These are phyloP conservation scores for Tipula confusa DNA, from an alignment of 2,888 invertebrate species.

Conservation along the genomic window DNA sequence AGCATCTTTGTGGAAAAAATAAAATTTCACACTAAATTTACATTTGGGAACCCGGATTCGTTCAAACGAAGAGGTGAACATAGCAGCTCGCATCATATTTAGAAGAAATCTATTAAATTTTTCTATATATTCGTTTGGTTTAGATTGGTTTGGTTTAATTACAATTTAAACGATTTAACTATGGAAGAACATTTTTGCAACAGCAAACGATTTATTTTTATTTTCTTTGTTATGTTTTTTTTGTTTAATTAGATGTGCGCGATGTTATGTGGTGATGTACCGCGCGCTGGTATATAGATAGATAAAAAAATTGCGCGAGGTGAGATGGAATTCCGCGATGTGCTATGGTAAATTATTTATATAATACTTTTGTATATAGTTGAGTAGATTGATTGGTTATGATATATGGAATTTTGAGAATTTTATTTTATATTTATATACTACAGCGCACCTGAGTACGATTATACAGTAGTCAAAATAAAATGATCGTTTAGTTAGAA, in stretches of 20 bases:
- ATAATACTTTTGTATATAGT: too few species aligned
- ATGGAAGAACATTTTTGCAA: background rate
- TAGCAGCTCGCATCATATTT: background rate
- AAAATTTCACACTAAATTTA: background rate
- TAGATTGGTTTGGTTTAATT: background rate
- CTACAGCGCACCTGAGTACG: background rate
- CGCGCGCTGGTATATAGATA: background rate
- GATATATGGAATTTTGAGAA: slow-evolving; percentile 3
- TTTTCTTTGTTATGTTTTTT: background rate
- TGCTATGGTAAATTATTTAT: background rate
- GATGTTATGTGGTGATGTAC: background rate
- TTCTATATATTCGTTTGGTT: background rate
- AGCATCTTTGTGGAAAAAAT: slow-evolving; percentile 12
- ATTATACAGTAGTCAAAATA: background rate
- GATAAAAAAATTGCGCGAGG: background rate
- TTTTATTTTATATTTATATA: background rate
- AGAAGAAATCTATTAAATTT: background rate
- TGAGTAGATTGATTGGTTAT: background rate
- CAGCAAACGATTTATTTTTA: background rate
- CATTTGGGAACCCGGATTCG: background rate
- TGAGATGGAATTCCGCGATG: background rate
- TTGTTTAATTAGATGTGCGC: slow-evolving; percentile 20
- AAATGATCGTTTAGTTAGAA: background rate
- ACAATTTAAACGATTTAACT: slow-evolving; percentile 3
- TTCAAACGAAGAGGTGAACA: background rate